Evolutionary conservation across 2,113 vertebrate genomes (phyloP).

Genomic region (Acrocephalus arundinaceus): DNA sequence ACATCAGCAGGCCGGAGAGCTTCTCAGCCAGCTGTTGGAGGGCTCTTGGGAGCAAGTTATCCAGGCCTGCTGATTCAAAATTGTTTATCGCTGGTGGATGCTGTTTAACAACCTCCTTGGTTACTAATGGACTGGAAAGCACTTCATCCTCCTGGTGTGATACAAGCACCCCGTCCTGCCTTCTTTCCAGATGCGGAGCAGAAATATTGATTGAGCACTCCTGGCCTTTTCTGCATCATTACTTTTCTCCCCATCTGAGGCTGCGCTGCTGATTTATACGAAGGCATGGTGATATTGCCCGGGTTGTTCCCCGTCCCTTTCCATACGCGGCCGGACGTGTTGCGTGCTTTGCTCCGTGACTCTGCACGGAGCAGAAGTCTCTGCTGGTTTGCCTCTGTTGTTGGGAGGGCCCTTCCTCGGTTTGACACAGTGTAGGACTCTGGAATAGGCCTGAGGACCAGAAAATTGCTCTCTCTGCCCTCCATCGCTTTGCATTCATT

Average conservation of each 20-base stretch:
- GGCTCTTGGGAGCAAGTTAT: conserved; percentile 47
- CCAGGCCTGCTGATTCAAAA: conserved; percentile 40
- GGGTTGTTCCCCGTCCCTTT: background rate
- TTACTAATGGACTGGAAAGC: conserved; percentile 68
- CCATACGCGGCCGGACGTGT: background rate
- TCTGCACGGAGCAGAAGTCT: background rate
- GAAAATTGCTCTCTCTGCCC: background rate
- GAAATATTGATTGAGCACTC: conserved; percentile 51
- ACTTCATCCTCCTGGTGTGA: conserved; percentile 41
- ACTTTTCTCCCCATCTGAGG: conserved; percentile 5
- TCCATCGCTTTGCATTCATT: background rate
- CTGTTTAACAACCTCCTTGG: conserved; percentile 67
- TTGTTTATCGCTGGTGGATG: conserved; percentile 56
- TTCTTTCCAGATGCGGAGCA: conserved; percentile 2
- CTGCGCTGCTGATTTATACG: conserved; percentile 1
- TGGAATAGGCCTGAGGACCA: background rate
- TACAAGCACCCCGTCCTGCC: conserved; percentile 41
- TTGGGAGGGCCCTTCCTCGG: background rate
- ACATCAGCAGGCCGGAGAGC: background rate
- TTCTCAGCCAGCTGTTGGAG: conserved; percentile 56
- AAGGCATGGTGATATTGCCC: background rate
- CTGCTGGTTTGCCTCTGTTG: rapidly evolving
- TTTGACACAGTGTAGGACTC: background rate
- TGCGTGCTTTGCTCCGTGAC: background rate
- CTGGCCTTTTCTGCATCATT: conserved; percentile 59